A percentile compares a stretch with the other conserved stretches of the same genome.
These are phyloP conservation scores for Leucoptera coffeella DNA, from an alignment of 2,888 invertebrate species.

Conservation along the genomic window DNA sequence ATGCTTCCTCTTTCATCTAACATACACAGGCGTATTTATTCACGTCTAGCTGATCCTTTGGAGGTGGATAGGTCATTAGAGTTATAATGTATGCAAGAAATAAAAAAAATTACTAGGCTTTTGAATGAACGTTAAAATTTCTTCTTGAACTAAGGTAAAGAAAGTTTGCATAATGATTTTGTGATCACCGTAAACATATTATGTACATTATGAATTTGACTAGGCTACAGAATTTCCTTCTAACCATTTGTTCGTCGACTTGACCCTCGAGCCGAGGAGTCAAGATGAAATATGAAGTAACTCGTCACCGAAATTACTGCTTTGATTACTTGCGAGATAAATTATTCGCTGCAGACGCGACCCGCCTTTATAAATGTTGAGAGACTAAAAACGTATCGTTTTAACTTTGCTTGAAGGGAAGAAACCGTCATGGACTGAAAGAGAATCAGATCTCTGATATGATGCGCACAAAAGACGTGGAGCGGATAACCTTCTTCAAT, in stretches of 20 bases:
- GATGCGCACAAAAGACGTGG: too few species aligned
- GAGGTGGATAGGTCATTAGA: too few species aligned
- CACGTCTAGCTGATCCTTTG: too few species aligned
- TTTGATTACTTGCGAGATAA: constrained; percentile 43
- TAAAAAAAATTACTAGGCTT: too few species aligned
- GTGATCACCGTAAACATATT: not conserved
- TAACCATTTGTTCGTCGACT: not conserved
- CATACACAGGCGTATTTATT: too few species aligned
- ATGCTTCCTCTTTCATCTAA: too few species aligned
- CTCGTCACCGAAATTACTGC: constrained; percentile 34
- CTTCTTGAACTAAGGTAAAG: too few species aligned
- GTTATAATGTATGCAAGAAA: too few species aligned
- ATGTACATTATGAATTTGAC: not conserved
- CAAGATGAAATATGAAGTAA: constrained; percentile 9
- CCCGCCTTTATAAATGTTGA: constrained; percentile 33
- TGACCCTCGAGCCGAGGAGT: not conserved
- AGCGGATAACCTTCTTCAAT: too few species aligned
- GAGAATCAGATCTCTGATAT: too few species aligned
- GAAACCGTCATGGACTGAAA: too few species aligned
- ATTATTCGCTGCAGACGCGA: constrained; percentile 29
- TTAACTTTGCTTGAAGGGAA: constrained; percentile 11
- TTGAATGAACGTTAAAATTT: too few species aligned
- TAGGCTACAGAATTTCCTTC: not conserved
- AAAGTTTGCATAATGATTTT: not conserved
- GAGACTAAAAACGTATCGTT: constrained; percentile 38